Evolutionary conservation across 92 coral and sea anemone species (phyloP).

Genomic region (Anthopleura xanthogrammica): DNA sequence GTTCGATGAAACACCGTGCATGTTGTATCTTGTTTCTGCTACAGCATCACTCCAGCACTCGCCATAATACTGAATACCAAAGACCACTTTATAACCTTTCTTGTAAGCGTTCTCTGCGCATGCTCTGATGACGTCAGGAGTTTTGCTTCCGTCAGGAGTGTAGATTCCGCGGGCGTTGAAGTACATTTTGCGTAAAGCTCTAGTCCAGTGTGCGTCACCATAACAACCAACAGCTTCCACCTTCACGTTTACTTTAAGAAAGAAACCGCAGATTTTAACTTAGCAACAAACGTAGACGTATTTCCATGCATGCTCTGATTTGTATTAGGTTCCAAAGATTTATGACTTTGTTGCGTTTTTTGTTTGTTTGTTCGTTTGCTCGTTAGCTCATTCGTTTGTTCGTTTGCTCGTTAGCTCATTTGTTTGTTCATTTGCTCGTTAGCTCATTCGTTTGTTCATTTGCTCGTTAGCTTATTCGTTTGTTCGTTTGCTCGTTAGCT

Average conservation of each 20-base stretch:
- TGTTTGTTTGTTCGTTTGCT: too few relatives aligned
- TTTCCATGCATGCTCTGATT: too few relatives aligned
- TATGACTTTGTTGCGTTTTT: too few relatives aligned
- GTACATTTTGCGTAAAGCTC: background rate
- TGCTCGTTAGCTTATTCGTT: too few relatives aligned
- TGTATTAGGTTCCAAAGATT: too few relatives aligned
- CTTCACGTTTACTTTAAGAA: background rate
- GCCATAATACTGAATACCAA: conserved; percentile 35
- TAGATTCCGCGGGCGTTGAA: background rate
- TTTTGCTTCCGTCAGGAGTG: conserved; percentile 1
- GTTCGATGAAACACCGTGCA: conserved; percentile 1
- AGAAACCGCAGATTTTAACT: too few relatives aligned
- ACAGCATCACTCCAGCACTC: conserved; percentile 44
- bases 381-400: too few relatives aligned
- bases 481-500: too few relatives aligned
- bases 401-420: too few relatives aligned
- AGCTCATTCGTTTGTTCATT: too few relatives aligned
- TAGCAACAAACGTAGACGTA: too few relatives aligned
- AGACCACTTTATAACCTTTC: conserved; percentile 4
- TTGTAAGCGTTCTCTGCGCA: conserved; percentile 31
- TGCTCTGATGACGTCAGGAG: background rate
- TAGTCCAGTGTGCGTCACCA: background rate
- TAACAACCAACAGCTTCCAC: background rate
- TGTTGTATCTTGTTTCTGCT: background rate
- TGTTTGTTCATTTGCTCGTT: too few relatives aligned